A percentile compares a stretch with the other conserved stretches of the same genome.
Conservation (phyloP, 2,888 invertebrate genomes). For the Opisthograptis luteolata region DNA sequence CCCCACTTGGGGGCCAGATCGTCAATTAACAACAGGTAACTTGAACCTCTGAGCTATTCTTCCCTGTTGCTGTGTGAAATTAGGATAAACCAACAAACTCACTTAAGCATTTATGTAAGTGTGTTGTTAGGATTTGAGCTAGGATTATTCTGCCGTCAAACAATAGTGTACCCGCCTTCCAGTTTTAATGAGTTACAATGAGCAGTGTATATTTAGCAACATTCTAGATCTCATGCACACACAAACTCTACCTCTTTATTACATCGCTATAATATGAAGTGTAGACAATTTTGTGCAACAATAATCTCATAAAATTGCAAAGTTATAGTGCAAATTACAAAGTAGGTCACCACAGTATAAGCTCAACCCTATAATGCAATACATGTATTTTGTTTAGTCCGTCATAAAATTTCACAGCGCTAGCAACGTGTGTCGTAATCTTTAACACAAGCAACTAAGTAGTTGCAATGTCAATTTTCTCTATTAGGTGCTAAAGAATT, state of each 20-base stretch:
- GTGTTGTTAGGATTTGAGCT: too few species aligned
- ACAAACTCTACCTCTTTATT: background rate
- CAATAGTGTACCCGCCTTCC: too few species aligned
- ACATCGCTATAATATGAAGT: background rate
- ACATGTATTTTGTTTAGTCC: background rate
- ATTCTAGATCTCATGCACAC: background rate
- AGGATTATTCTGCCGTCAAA: too few species aligned
- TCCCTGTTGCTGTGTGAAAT: too few species aligned
- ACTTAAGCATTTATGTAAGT: too few species aligned
- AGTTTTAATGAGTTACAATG: too few species aligned
- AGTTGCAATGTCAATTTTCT: slow-evolving; percentile 4
- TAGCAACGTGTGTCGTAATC: too few species aligned
- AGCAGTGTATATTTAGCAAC: too few species aligned
- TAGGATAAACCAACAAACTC: too few species aligned
- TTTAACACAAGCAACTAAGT: slow-evolving; percentile 4
- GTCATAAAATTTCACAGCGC: background rate
- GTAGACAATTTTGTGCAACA: background rate
- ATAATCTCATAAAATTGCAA: slow-evolving; percentile 9
- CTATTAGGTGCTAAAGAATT: background rate
- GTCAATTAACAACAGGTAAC: too few species aligned
- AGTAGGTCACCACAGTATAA: slow-evolving; percentile 6
- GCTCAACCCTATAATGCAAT: background rate
- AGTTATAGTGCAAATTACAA: slow-evolving; percentile 5
- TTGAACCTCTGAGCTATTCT: too few species aligned
- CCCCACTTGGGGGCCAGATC: too few species aligned